A percentile compares a stretch with the other conserved stretches of the same genome.
These are phyloP conservation scores for Guaruba guarouba DNA, from an alignment of 2,113 vertebrate genomes.

Conservation along the genomic window DNA sequence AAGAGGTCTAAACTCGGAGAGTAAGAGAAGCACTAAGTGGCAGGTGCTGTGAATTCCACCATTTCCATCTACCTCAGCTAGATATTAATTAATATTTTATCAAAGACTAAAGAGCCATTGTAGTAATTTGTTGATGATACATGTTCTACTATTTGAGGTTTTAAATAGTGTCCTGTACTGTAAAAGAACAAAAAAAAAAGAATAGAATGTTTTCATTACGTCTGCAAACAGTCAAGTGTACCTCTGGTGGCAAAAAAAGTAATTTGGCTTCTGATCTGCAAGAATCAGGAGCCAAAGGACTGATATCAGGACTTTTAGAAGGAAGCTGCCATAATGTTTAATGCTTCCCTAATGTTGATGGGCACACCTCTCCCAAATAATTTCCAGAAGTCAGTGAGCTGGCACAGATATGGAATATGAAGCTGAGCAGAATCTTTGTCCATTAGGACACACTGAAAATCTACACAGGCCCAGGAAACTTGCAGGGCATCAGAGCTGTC, in stretches of 20 bases:
- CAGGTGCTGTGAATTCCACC: background rate
- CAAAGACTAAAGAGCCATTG: background rate
- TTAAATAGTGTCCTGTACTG: background rate
- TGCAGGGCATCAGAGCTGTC: background rate
- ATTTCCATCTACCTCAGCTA: background rate
- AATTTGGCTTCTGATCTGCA: background rate
- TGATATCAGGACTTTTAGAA: background rate
- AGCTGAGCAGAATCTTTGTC: background rate
- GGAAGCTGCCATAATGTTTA: background rate
- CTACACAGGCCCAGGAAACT: background rate
- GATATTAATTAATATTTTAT: constrained; percentile 12
- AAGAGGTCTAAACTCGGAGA: background rate
- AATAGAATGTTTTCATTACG: background rate
- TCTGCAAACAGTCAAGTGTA: background rate
- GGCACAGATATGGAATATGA: background rate
- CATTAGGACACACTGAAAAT: background rate
- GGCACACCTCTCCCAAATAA: background rate
- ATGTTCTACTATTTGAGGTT: background rate
- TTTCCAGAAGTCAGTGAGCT: background rate
- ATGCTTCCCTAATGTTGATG: background rate
- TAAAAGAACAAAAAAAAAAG: background rate
- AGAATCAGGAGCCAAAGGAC: background rate
- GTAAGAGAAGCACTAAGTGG: background rate
- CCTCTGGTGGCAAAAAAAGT: background rate
- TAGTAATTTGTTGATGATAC: background rate